Conservation (phyloP, 1,140 invertebrate species). For the Zaprionus tsacasi region DNA sequence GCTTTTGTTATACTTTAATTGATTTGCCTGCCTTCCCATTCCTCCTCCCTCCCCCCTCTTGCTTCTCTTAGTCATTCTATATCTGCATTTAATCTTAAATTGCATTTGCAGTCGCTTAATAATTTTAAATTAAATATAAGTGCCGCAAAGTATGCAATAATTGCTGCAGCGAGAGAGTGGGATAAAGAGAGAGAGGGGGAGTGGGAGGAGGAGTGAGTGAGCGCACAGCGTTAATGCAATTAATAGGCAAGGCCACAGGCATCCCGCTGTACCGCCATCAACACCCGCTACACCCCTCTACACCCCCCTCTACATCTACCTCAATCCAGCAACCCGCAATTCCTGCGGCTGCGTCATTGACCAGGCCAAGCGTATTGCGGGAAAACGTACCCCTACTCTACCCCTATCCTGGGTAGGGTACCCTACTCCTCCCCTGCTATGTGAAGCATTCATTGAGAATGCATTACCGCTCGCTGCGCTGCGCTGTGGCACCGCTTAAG, state of each 20-base stretch:
- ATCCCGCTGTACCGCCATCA: constrained; percentile 28
- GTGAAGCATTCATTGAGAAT: constrained; percentile 24
- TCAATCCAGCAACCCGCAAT: no score
- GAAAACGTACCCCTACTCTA: background rate
- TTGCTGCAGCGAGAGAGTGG: constrained; percentile 35
- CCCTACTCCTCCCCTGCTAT: background rate
- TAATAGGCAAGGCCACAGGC: constrained; percentile 36
- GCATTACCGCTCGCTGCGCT: constrained; percentile 15
- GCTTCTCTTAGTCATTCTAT: background rate
- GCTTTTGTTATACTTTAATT: constrained; percentile 78
- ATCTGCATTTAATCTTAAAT: constrained; percentile 31
- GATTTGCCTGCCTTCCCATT: constrained; percentile 59
- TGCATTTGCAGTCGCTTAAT: constrained; percentile 55
- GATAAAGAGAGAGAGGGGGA: no score
- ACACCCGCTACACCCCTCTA: no score
- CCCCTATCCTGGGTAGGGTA: background rate
- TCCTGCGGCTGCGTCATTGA: constrained; percentile 38
- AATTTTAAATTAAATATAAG: constrained; percentile 76
- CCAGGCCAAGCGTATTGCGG: constrained; percentile 27
- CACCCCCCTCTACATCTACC: no score
- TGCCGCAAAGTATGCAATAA: constrained; percentile 78
- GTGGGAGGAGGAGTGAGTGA: no score
- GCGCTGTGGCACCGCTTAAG: constrained; percentile 26
- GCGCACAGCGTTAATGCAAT: constrained; percentile 38
- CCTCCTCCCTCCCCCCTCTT: background rate